phyloP scores from a whole-genome alignment of 2,113 vertebrate species.

The Caranx melampygus region DNA sequence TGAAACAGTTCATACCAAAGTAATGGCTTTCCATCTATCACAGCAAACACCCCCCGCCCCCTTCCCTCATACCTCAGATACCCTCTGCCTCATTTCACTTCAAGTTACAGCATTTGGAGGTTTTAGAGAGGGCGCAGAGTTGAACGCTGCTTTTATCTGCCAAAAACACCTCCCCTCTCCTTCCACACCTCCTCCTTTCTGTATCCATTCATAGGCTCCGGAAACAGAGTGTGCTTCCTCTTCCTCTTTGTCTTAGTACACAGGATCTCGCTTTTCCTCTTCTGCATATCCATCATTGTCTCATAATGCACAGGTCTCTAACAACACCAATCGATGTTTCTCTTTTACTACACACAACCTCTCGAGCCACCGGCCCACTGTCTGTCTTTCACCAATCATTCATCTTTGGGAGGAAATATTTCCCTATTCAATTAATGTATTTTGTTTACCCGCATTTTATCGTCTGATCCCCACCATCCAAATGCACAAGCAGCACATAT shows the following conservation, averaged over 20 bases:
- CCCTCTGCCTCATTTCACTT: conserved; percentile 23
- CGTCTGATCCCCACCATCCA: background rate
- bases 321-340: conserved; percentile 27
- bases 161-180: conserved; percentile 1
- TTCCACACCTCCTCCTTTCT: conserved; percentile 1
- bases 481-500: background rate
- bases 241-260: conserved; percentile 28
- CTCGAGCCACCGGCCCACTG: conserved; percentile 25
- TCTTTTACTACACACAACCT: conserved; percentile 5
- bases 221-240: conserved; percentile 24
- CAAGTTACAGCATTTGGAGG: conserved; percentile 5
- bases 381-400: conserved; percentile 49
- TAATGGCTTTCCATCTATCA: conserved; percentile 33
- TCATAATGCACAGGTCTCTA: background rate
- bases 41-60: background rate
- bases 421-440: conserved; percentile 57
- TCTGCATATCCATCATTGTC: conserved; percentile 22
- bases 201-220: conserved; percentile 29
- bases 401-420: conserved; percentile 43
- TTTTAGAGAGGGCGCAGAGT: conserved; percentile 10
- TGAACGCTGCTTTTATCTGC: background rate
- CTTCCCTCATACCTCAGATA: conserved; percentile 33
- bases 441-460: conserved; percentile 6
- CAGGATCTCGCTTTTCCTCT: conserved; percentile 20
- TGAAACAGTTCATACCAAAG: conserved; percentile 31